Percentiles rank a stretch among this genome's conserved stretches.
phyloP scores from a whole-genome alignment of 1,140 invertebrate species.

The Caenorhabditis elegans region DNA sequence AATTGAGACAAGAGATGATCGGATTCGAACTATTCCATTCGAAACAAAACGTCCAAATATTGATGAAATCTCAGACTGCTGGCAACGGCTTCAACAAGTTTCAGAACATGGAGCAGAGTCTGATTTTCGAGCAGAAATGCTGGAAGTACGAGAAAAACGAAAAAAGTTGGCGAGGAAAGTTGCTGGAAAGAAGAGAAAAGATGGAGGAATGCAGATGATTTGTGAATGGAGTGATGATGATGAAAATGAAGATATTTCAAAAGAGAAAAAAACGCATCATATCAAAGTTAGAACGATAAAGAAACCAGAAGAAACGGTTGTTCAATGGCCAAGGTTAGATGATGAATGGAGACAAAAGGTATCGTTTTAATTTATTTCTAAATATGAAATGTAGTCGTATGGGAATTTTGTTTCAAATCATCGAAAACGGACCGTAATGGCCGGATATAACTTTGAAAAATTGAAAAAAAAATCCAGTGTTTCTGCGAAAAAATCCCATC shows the following conservation, averaged over 20 bases:
- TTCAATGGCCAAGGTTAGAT: neutral
- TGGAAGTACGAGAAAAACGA: neutral
- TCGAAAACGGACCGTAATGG: too few relatives aligned
- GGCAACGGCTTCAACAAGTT: conserved; percentile 75
- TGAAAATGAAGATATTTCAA: neutral
- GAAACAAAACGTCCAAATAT: conserved; percentile 79
- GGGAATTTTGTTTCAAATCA: too few relatives aligned
- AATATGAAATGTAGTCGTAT: too few relatives aligned
- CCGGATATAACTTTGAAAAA: too few relatives aligned
- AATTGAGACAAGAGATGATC: conserved; percentile 69
- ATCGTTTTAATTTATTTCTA: neutral
- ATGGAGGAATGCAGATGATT: neutral
- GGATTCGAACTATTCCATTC: conserved; percentile 76
- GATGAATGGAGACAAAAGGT: conserved; percentile 19
- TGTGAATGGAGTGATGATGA: conserved; percentile 25
- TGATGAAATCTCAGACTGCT: conserved; percentile 78
- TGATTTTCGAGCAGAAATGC: neutral
- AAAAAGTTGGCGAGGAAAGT: conserved; percentile 7
- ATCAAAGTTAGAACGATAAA: neutral
- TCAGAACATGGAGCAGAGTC: conserved; percentile 73
- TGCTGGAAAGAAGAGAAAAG: conserved; percentile 24
- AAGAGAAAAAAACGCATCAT: neutral
- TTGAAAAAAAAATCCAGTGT: too few relatives aligned
- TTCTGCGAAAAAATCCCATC: neutral
- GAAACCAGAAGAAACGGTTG: neutral